Base-by-base conservation (phyloP, 2,888 invertebrate genomes). In the Orthonevra nobilis region DNA sequence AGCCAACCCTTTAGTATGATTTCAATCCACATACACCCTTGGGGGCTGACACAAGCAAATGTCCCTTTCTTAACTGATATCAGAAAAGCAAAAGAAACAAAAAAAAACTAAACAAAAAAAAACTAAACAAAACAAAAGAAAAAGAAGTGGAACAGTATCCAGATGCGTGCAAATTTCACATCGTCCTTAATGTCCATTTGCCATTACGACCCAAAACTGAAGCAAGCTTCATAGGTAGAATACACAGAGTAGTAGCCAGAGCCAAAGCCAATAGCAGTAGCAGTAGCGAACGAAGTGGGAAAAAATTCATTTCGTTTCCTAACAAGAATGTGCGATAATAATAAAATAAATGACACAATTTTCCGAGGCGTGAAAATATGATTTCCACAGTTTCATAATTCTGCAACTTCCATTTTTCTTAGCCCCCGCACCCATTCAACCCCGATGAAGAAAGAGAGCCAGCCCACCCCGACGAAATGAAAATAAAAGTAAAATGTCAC, bases 321-420 rank as follows among this genome's bases (percentile, higher is more conserved):
- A 72, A 72, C 77, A 79, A 72, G 66, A 73, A 72, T 72, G 77
- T 79, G 77, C 77, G 72, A 79, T 79, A 79, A 72, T 79, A 79
- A 79, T 79, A 79, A 79, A 79, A 79, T 72, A 72, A 72, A 79
- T 72, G 72, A 28, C 66, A 79, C 77, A 66, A 54, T 72, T 72
- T 72, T 52, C 60, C 60, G 52, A 79, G 58, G 77, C 77, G 77
- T 79, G 77, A 79, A 79, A 79, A 79, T 72, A 79, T 72, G 77
- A 72, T 79, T 77, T 79, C 66, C 72, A 60, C 72, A 72, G 77
- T 61, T 72, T 64, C 72, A 79, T 79, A 72, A 79, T 79, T n/a
- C n/a, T n/a, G n/a, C n/a, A n/a, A n/a, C n/a, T n/a, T n/a, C n/a
- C n/a, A n/a, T n/a, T n/a, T 79, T 72, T 66, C 50, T 50, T 5